Evolutionary conservation across 2,888 invertebrate species (phyloP).

Genomic region (Trachelus tabidus): DNA sequence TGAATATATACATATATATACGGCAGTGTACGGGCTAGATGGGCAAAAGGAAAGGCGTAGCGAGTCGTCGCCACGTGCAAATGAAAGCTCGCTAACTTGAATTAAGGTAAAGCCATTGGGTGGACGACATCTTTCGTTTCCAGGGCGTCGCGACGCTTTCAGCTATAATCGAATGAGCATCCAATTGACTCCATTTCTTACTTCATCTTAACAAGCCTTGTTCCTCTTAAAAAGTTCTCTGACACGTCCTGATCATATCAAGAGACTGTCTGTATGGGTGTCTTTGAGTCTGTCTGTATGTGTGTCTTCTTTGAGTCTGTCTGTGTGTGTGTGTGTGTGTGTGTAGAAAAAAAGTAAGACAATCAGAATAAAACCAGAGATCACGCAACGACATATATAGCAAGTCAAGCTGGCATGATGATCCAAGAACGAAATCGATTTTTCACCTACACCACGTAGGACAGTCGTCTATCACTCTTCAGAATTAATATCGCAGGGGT

Average conservation of each 20-base stretch:
- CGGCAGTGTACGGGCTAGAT: not conserved
- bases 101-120: conserved; percentile 28
- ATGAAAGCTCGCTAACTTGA: conserved; percentile 31
- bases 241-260: not conserved
- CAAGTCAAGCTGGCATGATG: not conserved
- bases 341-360: not conserved
- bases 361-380: not conserved
- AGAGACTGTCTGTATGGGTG: not conserved
- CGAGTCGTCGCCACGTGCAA: conserved; percentile 17
- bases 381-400: not conserved
- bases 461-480: not conserved
- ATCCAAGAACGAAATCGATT: not conserved
- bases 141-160: conserved; percentile 21
- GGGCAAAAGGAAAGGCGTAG: not conserved
- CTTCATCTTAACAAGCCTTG: conserved; percentile 6
- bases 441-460: not conserved
- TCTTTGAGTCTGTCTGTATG: too few species aligned
- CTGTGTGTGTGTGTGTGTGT: too few species aligned
- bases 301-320: too few species aligned
- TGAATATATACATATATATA: not conserved
- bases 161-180: conserved; percentile 31
- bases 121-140: not conserved
- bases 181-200: conserved; percentile 33
- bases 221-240: not conserved
- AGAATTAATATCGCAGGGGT: not conserved